These are phyloP conservation scores for Sitophilus oryzae DNA, from an alignment of 1,140 invertebrate species.

Conservation along the genomic window DNA sequence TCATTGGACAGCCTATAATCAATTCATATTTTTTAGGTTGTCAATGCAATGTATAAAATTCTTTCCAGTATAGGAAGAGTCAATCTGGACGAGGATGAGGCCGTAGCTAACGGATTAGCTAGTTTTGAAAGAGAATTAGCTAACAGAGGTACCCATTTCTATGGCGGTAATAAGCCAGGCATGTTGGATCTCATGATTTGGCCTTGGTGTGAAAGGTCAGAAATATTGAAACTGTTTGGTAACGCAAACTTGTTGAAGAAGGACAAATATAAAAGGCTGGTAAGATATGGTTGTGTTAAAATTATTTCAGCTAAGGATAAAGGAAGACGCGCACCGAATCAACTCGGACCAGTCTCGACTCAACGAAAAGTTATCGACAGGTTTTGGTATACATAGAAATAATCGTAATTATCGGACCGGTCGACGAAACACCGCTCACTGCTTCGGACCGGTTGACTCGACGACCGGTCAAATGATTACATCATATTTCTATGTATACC, in stretches of 20 bases:
- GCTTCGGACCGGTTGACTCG: no score
- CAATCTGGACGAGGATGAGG: slow-evolving; percentile 32
- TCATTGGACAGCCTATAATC: not conserved
- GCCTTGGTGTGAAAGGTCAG: slow-evolving; percentile 77
- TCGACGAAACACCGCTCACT: no score
- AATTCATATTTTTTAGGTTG: slow-evolving; percentile 27
- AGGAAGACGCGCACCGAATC: no score
- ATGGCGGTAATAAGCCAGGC: slow-evolving; percentile 64
- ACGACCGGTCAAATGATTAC: no score
- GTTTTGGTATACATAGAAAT: no score
- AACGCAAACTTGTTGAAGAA: slow-evolving; percentile 50
- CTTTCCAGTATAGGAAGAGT: slow-evolving; percentile 28
- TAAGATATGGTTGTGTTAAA: no score
- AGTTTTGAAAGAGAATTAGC: slow-evolving; percentile 61
- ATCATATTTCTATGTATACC: no score
- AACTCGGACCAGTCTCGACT: no score
- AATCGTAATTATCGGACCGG: no score
- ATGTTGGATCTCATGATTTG: slow-evolving; percentile 87
- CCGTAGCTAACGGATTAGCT: slow-evolving; percentile 51
- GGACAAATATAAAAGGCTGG: slow-evolving; percentile 37
- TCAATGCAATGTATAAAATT: slow-evolving; percentile 35
- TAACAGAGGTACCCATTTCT: slow-evolving; percentile 59
- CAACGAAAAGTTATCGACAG: no score
- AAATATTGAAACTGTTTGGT: slow-evolving; percentile 50
- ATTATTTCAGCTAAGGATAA: no score